These are phyloP conservation scores for Poecilia latipinna DNA, from an alignment of 2,113 vertebrate genomes.

Conservation along the genomic window DNA sequence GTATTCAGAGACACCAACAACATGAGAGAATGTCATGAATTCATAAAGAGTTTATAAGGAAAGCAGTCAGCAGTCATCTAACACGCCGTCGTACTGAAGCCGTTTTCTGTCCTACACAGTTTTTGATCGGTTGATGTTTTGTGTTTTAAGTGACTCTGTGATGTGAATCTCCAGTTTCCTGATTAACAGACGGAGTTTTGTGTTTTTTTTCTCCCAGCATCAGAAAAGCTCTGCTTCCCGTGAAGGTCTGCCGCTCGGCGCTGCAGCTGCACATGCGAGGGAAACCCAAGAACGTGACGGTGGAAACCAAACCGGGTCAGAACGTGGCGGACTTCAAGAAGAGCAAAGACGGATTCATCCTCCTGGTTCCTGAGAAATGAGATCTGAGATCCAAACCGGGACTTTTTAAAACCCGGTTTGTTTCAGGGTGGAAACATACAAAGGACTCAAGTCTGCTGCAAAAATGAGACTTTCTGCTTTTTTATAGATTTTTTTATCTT, in stretches of 20 bases:
- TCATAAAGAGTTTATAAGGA: too few relatives aligned
- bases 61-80: too few relatives aligned
- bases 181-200: neutral
- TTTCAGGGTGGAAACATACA: neutral
- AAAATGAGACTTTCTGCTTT: constrained; percentile 6
- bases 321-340: constrained; percentile 83
- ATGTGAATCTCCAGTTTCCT: neutral
- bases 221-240: constrained; percentile 71
- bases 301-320: constrained; percentile 75
- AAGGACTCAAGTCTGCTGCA: neutral
- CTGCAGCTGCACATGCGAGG: constrained; percentile 83
- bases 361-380: constrained; percentile 79
- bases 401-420: neutral
- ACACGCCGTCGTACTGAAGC: too few relatives aligned
- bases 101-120: too few relatives aligned
- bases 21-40: too few relatives aligned
- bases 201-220: constrained; percentile 74
- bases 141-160: neutral
- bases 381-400: neutral
- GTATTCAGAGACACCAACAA: too few relatives aligned
- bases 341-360: constrained; percentile 79
- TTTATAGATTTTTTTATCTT: neutral
- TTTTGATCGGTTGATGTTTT: too few relatives aligned
- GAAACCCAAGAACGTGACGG: constrained; percentile 75
- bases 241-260: constrained; percentile 79